These are phyloP conservation scores for Cyanocitta stelleri DNA, from an alignment of 2,113 vertebrate species.

Conservation along the genomic window DNA sequence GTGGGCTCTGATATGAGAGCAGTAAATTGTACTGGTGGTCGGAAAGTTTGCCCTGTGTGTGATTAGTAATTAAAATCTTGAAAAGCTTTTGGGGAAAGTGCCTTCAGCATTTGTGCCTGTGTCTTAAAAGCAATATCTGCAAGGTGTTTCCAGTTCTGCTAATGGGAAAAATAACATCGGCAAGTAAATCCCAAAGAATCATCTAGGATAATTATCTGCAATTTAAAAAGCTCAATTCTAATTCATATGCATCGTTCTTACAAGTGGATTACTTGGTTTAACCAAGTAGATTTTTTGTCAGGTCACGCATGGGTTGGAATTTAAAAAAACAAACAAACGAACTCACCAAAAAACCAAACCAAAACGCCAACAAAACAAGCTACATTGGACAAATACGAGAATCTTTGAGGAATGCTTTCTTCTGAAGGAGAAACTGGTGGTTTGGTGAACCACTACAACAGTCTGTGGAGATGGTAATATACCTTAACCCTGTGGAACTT, in stretches of 20 bases:
- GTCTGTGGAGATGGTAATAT: not conserved
- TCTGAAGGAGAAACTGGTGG: not conserved
- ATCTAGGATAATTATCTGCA: not conserved
- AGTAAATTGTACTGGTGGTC: not conserved
- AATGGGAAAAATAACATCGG: not conserved
- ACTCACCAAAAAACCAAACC: not conserved
- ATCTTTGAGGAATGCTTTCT: not conserved
- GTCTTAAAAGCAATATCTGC: not conserved
- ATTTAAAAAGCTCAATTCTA: not conserved
- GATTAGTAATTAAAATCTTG: not conserved
- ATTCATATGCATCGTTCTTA: not conserved
- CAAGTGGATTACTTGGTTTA: not conserved
- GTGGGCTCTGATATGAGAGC: not conserved
- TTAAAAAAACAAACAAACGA: not conserved
- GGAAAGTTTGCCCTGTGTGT: not conserved
- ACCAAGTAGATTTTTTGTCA: not conserved
- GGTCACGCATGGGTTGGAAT: not conserved
- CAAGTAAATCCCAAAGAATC: not conserved
- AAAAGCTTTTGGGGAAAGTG: conserved; percentile 15
- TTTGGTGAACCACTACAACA: not conserved
- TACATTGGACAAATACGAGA: not conserved
- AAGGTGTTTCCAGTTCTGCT: conserved; percentile 19
- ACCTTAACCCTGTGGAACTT: not conserved
- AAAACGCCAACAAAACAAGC: not conserved
- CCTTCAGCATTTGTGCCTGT: conserved; percentile 45